Evolutionary conservation across 2,888 invertebrate species (phyloP), one percentile per base, ranked within the genome.

Genomic region (Zaprionus obscuricornis): DNA sequence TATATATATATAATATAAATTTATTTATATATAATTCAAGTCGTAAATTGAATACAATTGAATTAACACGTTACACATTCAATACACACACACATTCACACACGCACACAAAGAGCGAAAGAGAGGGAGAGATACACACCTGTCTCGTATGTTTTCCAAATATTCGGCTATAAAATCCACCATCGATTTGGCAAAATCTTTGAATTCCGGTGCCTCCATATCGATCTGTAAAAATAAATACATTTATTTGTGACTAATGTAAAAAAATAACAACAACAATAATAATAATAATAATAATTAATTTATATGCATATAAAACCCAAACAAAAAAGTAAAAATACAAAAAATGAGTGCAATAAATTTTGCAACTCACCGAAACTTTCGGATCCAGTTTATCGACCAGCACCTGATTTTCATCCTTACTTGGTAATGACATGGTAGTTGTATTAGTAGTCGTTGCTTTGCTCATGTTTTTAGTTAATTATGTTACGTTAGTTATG

Each of bases 121-220:
- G n/a, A n/a, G n/a, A n/a, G n/a, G n/a, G 33, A 59, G 73, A 72
- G 90, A n/a, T n/a, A n/a, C n/a, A n/a, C n/a, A 96, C 96, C 96
- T 95, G 89, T 97, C 97, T 88, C 97, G 92, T 79, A 99, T 97
- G 84, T 96, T 97, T 89, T 98, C 97, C 90, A 98, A 92, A 91
- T 99, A 99, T 86, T 97, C 94, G 5, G 96, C 95, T 59, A 98
- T 96, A 90, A 96, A 98, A 87, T 98, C 97, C 27, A 97, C 94
- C 96, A 98, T 98, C 87, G 96, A 96, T 90, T 96, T 96, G 63
- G 97, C 97, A 88, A 96, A 96, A 79, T 95, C 95, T 89, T 94
- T 95, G 89, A 96, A 96, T 79, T 94, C 94, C 74, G 93, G 92
- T 31, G 95, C 93, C 89, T 96, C 96, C 96, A 96, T 96, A 63